Conservation (phyloP, 37 sponge, comb jelly and placozoan genomes). For the Diacarnus erythraeanus region DNA sequence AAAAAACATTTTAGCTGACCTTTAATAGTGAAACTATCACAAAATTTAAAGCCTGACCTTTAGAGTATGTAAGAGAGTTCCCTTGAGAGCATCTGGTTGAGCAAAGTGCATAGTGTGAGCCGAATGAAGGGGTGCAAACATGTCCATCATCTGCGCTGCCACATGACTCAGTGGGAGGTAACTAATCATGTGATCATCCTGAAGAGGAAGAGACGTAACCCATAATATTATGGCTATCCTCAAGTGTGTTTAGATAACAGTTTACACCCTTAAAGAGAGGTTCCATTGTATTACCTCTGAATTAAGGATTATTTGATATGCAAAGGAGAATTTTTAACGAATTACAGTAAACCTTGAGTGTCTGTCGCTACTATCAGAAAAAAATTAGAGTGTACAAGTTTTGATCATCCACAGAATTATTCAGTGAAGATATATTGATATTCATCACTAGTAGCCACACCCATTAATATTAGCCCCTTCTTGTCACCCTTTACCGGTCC, state of each 20-base stretch:
- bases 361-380: conserved; percentile 1
- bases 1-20: too few relatives aligned
- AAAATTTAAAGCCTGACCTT: too few relatives aligned
- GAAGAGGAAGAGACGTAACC: conserved; percentile 1
- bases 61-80: conserved; percentile 78
- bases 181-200: conserved; percentile 78
- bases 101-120: conserved; percentile 91
- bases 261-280: not conserved
- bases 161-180: conserved; percentile 93
- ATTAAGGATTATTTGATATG: too few relatives aligned
- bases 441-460: not conserved
- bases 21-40: conserved; percentile 6
- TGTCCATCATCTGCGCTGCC: conserved; percentile 89
- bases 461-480: not conserved
- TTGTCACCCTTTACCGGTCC: conserved; percentile 49
- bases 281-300: not conserved
- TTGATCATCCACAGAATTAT: not conserved
- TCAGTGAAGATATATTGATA: not conserved
- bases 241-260: not conserved
- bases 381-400: conserved; percentile 10
- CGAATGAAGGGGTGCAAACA: conserved; percentile 61
- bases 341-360: not conserved
- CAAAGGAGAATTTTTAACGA: not conserved
- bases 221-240: not conserved
- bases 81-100: conserved; percentile 96